Evolutionary conservation across 2,888 invertebrate genomes (phyloP).

Genomic region (Agapetus fuscipes): DNA sequence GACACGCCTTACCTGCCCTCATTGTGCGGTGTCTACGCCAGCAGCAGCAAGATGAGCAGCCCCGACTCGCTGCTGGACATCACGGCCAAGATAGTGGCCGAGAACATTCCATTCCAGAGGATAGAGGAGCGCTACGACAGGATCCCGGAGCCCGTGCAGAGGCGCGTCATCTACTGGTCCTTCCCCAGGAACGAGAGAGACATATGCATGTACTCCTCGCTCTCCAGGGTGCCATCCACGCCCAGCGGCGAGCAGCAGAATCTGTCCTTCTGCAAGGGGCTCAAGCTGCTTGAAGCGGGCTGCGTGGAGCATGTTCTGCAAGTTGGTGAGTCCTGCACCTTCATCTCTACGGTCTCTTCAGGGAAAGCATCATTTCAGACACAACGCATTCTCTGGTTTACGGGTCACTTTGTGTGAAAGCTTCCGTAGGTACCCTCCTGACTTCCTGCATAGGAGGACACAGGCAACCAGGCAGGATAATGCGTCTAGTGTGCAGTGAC

Average conservation of each 20-base stretch:
- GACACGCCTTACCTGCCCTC: constrained; percentile 4
- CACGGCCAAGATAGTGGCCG: constrained; percentile 74
- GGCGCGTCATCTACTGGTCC: constrained; percentile 81
- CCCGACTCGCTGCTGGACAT: constrained; percentile 73
- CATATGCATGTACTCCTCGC: constrained; percentile 83
- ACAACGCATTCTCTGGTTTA: too few relatives aligned
- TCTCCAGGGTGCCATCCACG: constrained; percentile 46
- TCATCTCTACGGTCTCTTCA: too few relatives aligned
- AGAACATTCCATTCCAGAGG: constrained; percentile 75
- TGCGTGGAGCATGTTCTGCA: constrained; percentile 79
- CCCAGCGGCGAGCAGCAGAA: constrained; percentile 63
- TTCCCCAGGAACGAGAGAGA: constrained; percentile 81
- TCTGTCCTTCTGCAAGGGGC: constrained; percentile 78
- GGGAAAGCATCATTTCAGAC: too few relatives aligned
- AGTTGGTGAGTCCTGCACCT: constrained; percentile 65
- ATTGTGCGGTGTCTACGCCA: constrained; percentile 27
- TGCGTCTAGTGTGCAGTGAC: too few relatives aligned
- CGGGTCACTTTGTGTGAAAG: too few relatives aligned
- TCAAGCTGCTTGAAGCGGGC: constrained; percentile 71
- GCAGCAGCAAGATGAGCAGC: constrained; percentile 47
- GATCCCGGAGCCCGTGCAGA: constrained; percentile 82
- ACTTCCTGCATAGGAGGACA: too few relatives aligned
- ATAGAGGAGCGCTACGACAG: constrained; percentile 81
- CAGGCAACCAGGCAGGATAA: too few relatives aligned
- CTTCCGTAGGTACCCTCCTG: too few relatives aligned